A percentile compares a stretch with the other conserved stretches of the same genome.
Conservation (phyloP, 2,888 invertebrate genomes). For the Ferrisia virgata region DNA sequence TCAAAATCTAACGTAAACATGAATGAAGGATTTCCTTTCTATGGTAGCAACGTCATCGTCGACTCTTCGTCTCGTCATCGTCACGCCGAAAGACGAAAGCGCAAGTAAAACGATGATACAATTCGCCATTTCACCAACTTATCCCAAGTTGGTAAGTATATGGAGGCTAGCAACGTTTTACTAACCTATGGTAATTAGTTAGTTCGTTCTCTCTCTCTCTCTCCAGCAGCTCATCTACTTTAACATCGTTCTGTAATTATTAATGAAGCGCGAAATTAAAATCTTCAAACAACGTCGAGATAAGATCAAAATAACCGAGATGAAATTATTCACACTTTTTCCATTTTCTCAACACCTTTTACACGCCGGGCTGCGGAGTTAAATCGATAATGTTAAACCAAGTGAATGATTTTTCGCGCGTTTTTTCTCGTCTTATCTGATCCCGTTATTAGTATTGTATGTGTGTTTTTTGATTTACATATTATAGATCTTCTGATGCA, state of each 20-base stretch:
- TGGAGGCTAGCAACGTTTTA: background rate
- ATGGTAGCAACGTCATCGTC: background rate
- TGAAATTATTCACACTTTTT: background rate
- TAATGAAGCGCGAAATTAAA: constrained; percentile 9
- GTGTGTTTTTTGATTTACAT: no score
- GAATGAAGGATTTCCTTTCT: background rate
- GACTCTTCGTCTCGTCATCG: no score
- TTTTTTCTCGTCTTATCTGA: background rate
- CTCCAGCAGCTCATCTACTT: no score
- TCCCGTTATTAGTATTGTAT: no score
- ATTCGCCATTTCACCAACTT: background rate
- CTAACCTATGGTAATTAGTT: background rate
- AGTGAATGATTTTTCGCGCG: background rate
- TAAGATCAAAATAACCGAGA: background rate
- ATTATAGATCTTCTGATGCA: no score
- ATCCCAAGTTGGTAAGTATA: no score
- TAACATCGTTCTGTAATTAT: background rate
- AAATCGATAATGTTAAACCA: background rate
- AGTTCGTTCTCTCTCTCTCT: background rate
- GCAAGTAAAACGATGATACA: background rate
- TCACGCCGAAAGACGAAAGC: background rate
- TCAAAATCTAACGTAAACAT: background rate
- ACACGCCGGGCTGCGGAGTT: background rate
- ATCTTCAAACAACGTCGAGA: background rate
- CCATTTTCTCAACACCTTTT: background rate